Base-by-base conservation (phyloP, 2,888 invertebrate genomes). In the Homarus gammarus region DNA sequence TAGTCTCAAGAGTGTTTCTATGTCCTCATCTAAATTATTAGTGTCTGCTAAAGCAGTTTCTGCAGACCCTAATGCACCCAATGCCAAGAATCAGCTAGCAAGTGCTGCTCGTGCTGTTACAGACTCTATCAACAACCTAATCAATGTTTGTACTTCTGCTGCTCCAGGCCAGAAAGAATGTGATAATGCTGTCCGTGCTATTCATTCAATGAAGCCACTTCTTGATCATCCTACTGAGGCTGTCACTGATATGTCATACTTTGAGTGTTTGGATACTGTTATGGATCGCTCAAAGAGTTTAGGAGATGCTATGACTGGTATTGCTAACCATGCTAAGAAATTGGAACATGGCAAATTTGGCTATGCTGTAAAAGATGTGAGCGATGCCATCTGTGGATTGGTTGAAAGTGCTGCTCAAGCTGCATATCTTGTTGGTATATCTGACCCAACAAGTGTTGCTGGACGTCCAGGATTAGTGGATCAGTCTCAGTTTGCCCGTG, bases 81-180 rank as follows among this genome's bases (percentile, higher is more conserved):
- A 98, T 93, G 97, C 97, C 0, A 97, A 97, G 94, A 98, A 98
- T 94, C 96, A 98, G 92, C 95, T 98, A 51, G 96, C 97, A 3
- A 96, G 96, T 12, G 98, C 98, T 56, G 98, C 98, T 0, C 95
- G 95, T 94, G 95, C 92, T 88, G 98, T 98, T 75, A 98, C 98
- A 0, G 98, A 98, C 92, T 97, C 97, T 94, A 98, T 99, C 92
- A 99, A 99, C 94, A 96, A 97, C 93, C 95, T 99, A 91, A 97
- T 99, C 92, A 96, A 97, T 94, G 96, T 97, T 6, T 97, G 97
- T 93, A 98, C 98, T 0, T 96, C 96, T 56, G 97, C 98, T 0
- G 97, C 98, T 0, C 99, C 99, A 0, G 98, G 99, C 0, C 98
- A 99, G 94, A 98, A 97, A 94, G 99, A 99, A 93, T 99, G 99